Evolutionary conservation across 1,140 invertebrate species (phyloP), one percentile per base, ranked within the genome.

Genomic region (Gonioctena quinquepunctata): DNA sequence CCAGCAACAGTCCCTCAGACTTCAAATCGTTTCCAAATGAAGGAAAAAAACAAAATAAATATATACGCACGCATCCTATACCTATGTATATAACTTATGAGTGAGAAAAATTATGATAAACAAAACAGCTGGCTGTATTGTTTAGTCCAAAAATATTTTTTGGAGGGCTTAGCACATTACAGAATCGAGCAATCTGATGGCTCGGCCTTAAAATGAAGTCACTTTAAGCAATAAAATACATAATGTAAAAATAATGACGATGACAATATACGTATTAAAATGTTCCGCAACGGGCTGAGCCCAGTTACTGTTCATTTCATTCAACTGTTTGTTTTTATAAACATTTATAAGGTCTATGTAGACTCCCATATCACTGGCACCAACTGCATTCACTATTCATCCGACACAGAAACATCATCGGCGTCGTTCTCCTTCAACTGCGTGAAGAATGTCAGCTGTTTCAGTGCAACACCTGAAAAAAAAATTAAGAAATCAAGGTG

Each of bases 361-460:
- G 50, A 21, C 50, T 7, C 13, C 21, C 13, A 11, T 22, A 22
- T 8, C 16, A 54, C 50, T 18, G 18, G 50, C 18, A 54, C 50
- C 18, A 18, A 54, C 8, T 13, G 50, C 18, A 22, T 54, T 21
- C 18, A 18, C 18, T 54, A 18, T 11, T 21, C 78, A 25, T 80
- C 77, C n/a, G 76, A 76, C 66, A 63, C 50, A n/a, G 75, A 75
- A 3, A 80, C 77, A 16, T 80, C 75, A 8, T 70, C 76, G 16
- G 73, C 72, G 26, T 79, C 77, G 28, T 82, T 77, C 72, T 81
- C 82, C 62, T 77, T 79, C 66, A 83, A 50, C 66, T 79, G 83
- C 13, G 85, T 87, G 80, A 88, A 88, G 82, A 88, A 88, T 52
- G 85, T 87, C 69, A 88, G 80, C 66, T 86, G 85, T 76, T 86